Evolutionary conservation across 2,888 invertebrate species (phyloP).

Genomic region (Trilocha varians): DNA sequence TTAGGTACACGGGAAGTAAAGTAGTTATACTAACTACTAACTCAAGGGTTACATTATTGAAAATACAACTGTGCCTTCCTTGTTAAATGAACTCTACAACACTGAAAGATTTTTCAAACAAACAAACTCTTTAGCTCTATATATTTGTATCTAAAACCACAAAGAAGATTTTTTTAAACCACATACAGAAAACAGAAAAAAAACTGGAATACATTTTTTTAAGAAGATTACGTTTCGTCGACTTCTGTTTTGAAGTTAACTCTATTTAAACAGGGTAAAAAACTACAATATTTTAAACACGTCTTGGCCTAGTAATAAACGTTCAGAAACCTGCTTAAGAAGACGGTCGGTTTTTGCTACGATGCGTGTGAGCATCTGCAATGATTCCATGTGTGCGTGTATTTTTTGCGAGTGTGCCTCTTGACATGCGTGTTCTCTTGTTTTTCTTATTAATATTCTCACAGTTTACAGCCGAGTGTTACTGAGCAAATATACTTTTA

Average conservation of each 20-base stretch:
- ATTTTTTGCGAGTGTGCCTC: conserved; percentile 36
- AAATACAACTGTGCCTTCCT: no score
- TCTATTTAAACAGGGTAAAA: not conserved
- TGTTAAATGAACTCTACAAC: no score
- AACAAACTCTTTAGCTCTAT: no score
- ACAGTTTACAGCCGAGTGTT: conserved; percentile 28
- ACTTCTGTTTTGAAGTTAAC: not conserved
- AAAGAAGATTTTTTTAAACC: no score
- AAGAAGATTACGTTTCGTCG: not conserved
- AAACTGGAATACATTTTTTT: no score
- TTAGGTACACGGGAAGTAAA: no score
- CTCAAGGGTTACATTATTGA: no score
- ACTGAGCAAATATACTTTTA: conserved; percentile 16
- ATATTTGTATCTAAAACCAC: no score
- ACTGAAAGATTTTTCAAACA: no score
- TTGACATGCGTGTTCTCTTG: conserved; percentile 33
- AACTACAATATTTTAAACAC: not conserved
- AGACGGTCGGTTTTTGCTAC: conserved; percentile 44
- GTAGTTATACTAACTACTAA: no score
- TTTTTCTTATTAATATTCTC: conserved; percentile 35
- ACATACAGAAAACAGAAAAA: no score
- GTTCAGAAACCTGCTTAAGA: conserved; percentile 17
- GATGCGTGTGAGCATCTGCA: conserved; percentile 60
- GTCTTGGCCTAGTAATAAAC: not conserved
- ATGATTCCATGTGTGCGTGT: conserved; percentile 37